phyloP scores from a whole-genome alignment of 2,113 vertebrate genomes.

The Pleuronectes platessa region DNA sequence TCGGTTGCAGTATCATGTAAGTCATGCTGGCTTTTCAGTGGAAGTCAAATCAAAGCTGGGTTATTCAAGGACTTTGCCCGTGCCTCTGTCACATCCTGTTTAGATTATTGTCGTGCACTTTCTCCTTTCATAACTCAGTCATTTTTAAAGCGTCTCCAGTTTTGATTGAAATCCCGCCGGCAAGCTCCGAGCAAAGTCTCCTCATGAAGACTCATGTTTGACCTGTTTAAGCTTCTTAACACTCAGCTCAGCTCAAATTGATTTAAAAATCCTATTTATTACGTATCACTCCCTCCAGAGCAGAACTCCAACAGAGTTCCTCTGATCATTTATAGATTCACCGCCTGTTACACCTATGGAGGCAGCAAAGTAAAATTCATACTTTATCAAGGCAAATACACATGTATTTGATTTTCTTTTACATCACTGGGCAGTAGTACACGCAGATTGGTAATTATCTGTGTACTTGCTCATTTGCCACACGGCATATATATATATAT shows the following conservation, averaged over 20 bases:
- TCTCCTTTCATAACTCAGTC: slow-evolving; percentile 19
- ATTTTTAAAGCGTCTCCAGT: slow-evolving; percentile 29
- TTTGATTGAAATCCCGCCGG: slow-evolving; percentile 33
- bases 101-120: slow-evolving; percentile 40
- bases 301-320: not conserved
- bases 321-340: not conserved
- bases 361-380: slow-evolving; percentile 2
- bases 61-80: no score
- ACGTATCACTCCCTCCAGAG: not conserved
- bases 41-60: no score
- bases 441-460: slow-evolving; percentile 25
- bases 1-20: not conserved
- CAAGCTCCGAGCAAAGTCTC: slow-evolving; percentile 17
- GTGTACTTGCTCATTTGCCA: slow-evolving; percentile 29
- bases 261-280: slow-evolving; percentile 23
- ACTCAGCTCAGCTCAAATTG: slow-evolving; percentile 7
- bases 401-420: slow-evolving; percentile 15
- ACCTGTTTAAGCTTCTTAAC: slow-evolving; percentile 9
- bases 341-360: not conserved
- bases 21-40: no score
- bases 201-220: slow-evolving; percentile 2
- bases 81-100: slow-evolving; percentile 50
- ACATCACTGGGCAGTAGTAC: slow-evolving; percentile 10
- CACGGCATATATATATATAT: slow-evolving; percentile 14
- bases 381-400: not conserved